Evolutionary conservation across 2,797 vertebrate species (phyloP).

Genomic region (Poecile montanus): DNA sequence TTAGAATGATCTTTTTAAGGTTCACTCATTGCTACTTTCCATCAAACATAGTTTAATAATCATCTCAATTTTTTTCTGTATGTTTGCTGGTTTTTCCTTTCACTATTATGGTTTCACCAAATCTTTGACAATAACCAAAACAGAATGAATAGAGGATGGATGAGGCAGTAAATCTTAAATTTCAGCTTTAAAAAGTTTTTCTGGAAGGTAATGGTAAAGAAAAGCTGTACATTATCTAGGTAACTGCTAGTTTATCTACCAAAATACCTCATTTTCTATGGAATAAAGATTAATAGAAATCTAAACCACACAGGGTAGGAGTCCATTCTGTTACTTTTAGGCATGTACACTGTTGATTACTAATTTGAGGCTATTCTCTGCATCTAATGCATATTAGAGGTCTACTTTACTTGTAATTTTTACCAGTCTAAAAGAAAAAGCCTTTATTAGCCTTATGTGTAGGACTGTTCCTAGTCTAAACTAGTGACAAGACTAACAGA

Average conservation of each 20-base stretch:
- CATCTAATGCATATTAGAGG: neutral
- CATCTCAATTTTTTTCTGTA: neutral
- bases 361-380: neutral
- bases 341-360: fast-evolving
- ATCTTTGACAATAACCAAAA: neutral
- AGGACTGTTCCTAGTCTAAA: neutral
- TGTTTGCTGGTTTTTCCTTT: neutral
- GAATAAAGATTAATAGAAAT: neutral
- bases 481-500: neutral
- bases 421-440: neutral
- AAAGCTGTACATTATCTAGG: neutral
- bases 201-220: neutral
- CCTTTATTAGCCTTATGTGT: neutral
- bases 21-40: neutral
- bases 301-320: neutral
- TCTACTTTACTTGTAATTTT: neutral
- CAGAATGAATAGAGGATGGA: neutral
- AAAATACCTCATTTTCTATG: neutral
- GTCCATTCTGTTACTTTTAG: neutral
- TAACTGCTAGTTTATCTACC: neutral
- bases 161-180: neutral
- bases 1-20: neutral
- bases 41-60: neutral
- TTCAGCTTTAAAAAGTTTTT: neutral
- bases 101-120: neutral